Evolutionary conservation across 2,888 invertebrate genomes (phyloP).

Genomic region (Apotomis turbidana): DNA sequence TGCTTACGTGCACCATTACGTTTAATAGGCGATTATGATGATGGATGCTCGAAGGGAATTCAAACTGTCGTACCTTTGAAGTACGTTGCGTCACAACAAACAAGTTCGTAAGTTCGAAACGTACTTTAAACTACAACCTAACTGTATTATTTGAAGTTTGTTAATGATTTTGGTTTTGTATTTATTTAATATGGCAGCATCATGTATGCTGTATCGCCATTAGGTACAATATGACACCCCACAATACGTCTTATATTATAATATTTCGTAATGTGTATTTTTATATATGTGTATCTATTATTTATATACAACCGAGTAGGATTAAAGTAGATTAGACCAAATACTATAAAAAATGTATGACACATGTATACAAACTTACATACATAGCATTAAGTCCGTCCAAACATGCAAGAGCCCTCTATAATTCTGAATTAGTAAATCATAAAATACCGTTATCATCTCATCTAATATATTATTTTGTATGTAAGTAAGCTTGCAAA

Average conservation of each 20-base stretch:
- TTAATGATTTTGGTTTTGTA: neutral
- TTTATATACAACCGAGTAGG: no score
- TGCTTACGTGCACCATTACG: constrained; percentile 27
- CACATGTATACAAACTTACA: no score
- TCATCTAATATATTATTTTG: no score
- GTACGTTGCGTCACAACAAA: constrained; percentile 18
- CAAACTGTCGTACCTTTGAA: constrained; percentile 30
- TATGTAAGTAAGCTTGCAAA: no score
- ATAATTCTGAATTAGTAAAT: no score
- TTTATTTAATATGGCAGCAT: neutral
- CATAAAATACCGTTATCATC: no score
- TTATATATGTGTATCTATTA: no score
- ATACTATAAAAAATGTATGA: no score
- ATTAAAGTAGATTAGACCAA: no score
- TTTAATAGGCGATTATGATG: constrained; percentile 38
- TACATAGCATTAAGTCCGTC: no score
- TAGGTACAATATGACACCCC: constrained; percentile 32
- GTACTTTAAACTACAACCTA: constrained; percentile 16
- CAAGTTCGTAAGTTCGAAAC: neutral
- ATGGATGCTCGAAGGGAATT: constrained; percentile 36
- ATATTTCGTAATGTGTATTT: no score
- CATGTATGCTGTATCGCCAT: neutral
- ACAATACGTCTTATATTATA: constrained; percentile 10
- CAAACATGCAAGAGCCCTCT: no score
- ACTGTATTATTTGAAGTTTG: neutral